phyloP scores from a whole-genome alignment of 1,140 invertebrate genomes.

The Drosophila lini region DNA sequence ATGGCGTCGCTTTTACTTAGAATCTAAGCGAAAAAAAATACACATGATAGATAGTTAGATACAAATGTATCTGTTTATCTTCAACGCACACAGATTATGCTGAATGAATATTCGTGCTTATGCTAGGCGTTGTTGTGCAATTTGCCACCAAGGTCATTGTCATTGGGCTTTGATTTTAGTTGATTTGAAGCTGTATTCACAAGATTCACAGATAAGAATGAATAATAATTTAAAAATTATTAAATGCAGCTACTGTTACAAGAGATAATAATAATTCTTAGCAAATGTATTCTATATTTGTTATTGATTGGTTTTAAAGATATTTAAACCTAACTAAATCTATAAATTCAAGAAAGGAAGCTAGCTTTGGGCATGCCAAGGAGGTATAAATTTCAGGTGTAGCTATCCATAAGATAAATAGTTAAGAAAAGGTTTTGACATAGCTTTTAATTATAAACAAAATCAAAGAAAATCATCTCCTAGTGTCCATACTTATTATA shows the following conservation, averaged over 20 bases:
- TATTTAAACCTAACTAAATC: too few relatives aligned
- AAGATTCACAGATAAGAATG: constrained; percentile 25
- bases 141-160: constrained; percentile 58
- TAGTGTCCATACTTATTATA: too few relatives aligned
- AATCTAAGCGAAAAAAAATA: constrained; percentile 8
- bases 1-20: constrained; percentile 32
- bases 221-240: neutral
- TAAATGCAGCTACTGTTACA: neutral
- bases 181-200: constrained; percentile 6
- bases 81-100: neutral
- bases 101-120: constrained; percentile 11
- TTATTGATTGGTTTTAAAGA: too few relatives aligned
- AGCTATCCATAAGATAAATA: too few relatives aligned
- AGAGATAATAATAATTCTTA: too few relatives aligned
- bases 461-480: too few relatives aligned
- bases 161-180: constrained; percentile 31
- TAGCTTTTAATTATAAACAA: too few relatives aligned
- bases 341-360: too few relatives aligned
- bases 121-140: constrained; percentile 27
- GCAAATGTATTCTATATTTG: too few relatives aligned
- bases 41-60: constrained; percentile 15
- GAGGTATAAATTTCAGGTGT: too few relatives aligned
- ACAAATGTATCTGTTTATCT: constrained; percentile 18
- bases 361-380: too few relatives aligned
- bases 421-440: too few relatives aligned